Evolutionary conservation across 2,113 vertebrate genomes (phyloP), one percentile per base, ranked within the genome.

Genomic region (Prolemur simus): DNA sequence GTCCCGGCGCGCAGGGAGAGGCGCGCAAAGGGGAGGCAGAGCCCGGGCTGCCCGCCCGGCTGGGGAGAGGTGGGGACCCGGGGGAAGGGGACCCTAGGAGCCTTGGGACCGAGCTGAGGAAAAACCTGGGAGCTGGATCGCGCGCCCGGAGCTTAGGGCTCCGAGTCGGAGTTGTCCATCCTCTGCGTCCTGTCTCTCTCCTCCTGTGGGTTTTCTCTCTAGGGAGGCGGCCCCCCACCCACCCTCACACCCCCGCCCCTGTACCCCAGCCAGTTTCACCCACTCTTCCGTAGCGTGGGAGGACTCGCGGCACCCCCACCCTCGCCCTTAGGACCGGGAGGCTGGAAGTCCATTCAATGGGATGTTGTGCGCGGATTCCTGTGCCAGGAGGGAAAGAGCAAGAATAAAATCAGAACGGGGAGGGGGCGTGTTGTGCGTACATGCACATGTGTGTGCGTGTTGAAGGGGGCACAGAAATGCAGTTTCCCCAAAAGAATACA

Each of bases 121-220:
- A 95, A 98, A 98, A 96, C 89, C 96, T 71, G 96, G 97, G 92
- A 87, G 73, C 89, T 89, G 97, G 97, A 98, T 96, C n/a, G 13
- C 20, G 11, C 37, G 56, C 83, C 39, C 5, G 73, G 86, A 97
- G 93, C 91, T 39, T 73, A 1, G n/a, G 81, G 76, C 86, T 95
- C 66, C 45, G 18, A 58, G 69, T 52, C 37, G 4, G 95, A 92
- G 83, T 84, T 66, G 80, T 39, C 8, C 42, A 23, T 32, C 54
- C 47, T 29, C 14, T 0, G 66, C 21, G 45, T 42, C 49, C 49
- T 71, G 23, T 56, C 39, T 32, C 66, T 85, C 45, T 34, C 47
- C 25, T 82, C 74, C 42, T 47, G 15, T 1, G 78, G 74, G 42
- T 71, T 56, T 84, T 52, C 64, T 80, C 89, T 23, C 8, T 3